Conservation (phyloP, 2,797 vertebrate genomes). For the Sandelia bainsii region DNA sequence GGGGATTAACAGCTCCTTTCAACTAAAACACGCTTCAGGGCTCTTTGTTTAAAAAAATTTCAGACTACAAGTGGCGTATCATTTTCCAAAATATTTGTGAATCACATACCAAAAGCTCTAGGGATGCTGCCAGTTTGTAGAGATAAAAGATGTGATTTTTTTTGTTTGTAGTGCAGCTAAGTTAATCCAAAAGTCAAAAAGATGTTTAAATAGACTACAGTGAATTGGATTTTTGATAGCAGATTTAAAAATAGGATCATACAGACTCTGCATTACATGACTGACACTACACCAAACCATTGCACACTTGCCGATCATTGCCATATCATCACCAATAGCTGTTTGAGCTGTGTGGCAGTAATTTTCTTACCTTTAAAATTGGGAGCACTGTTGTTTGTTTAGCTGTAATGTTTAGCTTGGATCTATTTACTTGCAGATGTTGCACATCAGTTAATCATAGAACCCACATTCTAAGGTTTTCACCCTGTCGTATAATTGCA, state of each 20-base stretch:
- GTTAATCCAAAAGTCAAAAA: conserved; percentile 9
- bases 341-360: too few relatives aligned
- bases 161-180: conserved; percentile 24
- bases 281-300: too few relatives aligned
- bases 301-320: too few relatives aligned
- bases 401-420: too few relatives aligned
- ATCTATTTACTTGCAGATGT: too few relatives aligned
- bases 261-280: background rate
- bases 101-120: conserved; percentile 25
- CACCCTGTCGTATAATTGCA: too few relatives aligned
- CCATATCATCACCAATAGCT: too few relatives aligned
- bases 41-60: conserved; percentile 60
- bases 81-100: conserved; percentile 47
- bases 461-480: too few relatives aligned
- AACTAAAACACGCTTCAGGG: conserved; percentile 67
- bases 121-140: conserved; percentile 23
- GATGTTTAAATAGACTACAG: background rate
- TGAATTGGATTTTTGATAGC: background rate
- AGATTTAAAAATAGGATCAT: background rate
- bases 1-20: conserved; percentile 71
- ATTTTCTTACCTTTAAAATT: too few relatives aligned
- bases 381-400: too few relatives aligned
- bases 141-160: conserved; percentile 30
- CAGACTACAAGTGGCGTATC: conserved; percentile 45
- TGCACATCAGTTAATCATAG: too few relatives aligned